Evolutionary conservation across 2,888 invertebrate species (phyloP), one percentile per base, ranked within the genome.

Genomic region (Thymelicus acteon): DNA sequence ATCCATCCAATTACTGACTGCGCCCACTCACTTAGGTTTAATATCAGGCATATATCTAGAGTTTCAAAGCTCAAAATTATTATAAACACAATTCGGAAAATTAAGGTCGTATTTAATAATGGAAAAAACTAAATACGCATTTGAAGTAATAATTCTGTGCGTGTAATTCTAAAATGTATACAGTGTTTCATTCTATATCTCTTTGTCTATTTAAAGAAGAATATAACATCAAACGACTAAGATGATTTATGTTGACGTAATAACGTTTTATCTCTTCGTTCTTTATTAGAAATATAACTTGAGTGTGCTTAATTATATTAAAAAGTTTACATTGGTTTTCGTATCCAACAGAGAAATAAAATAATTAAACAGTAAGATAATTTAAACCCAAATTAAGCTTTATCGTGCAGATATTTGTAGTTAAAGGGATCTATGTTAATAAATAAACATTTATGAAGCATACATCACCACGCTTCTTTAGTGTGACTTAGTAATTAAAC

Each of bases 271-370:
- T 71, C 65, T 71, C 65, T 47, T 58, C 40, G 66, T 37, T 71
- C 49, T 39, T 44, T 60, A 58, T 58, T 60, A 60, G 4, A 67
- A 69, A 61, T 60, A 72, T 72, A 70, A 60, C 54, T 73, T 74
- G 72, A 70, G 67, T 70, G 70, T 65, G 57, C 64, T 70, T 68
- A 72, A 75, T 75, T 74, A 72, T 72, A 70, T 60, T 72, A 75
- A 74, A 71, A 72, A 52, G 69, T 74, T 73, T 68, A 63, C 64
- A 72, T 62, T 62, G 37, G 64, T 65, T 71, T 49, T 7, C 48
- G 61, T 65, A 65, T 48, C 40, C 39, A 54, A 64, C 37, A 57
- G 2, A 13, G 37, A 57, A 37, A 37, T 57, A 13, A 57, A 31
- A 31, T 2, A 57, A 24, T 54, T 24, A 37, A 31, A 54, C 24